phyloP scores from a whole-genome alignment of 2,888 invertebrate species.

The Theretra japonica region DNA sequence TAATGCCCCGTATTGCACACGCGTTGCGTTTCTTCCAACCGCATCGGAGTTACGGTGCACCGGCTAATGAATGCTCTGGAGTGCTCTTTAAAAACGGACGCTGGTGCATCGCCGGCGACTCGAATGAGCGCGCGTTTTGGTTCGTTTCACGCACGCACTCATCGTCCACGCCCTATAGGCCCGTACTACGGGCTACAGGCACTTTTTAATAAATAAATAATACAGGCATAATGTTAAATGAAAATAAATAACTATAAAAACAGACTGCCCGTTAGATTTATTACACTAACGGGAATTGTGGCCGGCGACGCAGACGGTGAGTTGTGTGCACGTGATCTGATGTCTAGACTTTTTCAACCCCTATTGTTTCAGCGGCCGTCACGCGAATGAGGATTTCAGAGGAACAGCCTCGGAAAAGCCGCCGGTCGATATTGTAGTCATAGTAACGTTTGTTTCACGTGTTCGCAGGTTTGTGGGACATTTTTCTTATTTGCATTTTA shows the following conservation, averaged over 20 bases:
- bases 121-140: constrained; percentile 68
- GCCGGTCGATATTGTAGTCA: constrained; percentile 80
- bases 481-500: constrained; percentile 79
- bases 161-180: constrained; percentile 72
- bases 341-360: constrained; percentile 70
- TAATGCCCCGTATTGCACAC: constrained; percentile 78
- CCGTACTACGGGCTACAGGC: constrained; percentile 43
- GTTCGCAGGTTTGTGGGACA: constrained; percentile 58
- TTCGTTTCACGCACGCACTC: constrained; percentile 77
- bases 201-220: constrained; percentile 4
- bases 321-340: constrained; percentile 36
- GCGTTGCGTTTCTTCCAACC: constrained; percentile 70
- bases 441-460: constrained; percentile 81
- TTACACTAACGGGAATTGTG: constrained; percentile 15
- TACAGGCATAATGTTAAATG: constrained; percentile 44
- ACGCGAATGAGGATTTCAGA: constrained; percentile 79
- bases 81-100: constrained; percentile 75
- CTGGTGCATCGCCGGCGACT: constrained; percentile 64
- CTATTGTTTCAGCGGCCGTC: constrained; percentile 75
- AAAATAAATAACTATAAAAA: constrained; percentile 45
- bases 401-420: constrained; percentile 81
- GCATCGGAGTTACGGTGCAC: constrained; percentile 77
- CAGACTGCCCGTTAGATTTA: constrained; percentile 23
- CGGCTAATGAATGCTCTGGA: constrained; percentile 73
- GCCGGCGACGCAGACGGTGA: constrained; percentile 34